These are phyloP conservation scores for Embiotoca jacksoni DNA, from an alignment of 2,113 vertebrate genomes.

Conservation along the genomic window DNA sequence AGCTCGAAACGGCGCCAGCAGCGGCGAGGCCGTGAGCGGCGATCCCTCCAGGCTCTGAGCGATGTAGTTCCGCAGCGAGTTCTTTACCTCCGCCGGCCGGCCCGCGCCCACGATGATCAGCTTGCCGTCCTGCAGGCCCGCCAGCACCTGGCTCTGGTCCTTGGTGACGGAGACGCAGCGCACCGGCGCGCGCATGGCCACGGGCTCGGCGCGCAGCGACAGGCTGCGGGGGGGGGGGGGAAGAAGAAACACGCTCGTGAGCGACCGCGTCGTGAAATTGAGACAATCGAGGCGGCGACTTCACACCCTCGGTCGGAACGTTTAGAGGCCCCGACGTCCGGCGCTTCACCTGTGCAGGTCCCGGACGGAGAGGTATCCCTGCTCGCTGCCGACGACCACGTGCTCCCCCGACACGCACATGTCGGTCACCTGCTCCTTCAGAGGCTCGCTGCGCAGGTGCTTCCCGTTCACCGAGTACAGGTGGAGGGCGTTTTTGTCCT, in stretches of 20 bases:
- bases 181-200: conserved; percentile 93
- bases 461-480: conserved; percentile 97
- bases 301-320: no score
- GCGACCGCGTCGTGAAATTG: no score
- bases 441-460: conserved; percentile 87
- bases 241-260: not conserved
- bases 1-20: conserved; percentile 86
- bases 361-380: conserved; percentile 93
- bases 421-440: conserved; percentile 95
- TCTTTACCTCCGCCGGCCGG: conserved; percentile 97
- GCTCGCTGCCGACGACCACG: conserved; percentile 91
- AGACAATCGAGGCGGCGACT: no score
- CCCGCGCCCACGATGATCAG: conserved; percentile 97
- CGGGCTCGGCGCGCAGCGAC: conserved; percentile 87
- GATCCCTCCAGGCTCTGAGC: conserved; percentile 87
- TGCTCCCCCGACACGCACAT: conserved; percentile 92
- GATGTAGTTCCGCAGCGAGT: conserved; percentile 89
- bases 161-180: conserved; percentile 94
- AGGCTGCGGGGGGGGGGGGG: conserved; percentile 79
- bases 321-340: no score
- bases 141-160: conserved; percentile 94
- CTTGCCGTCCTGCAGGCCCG: conserved; percentile 96
- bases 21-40: conserved; percentile 85
- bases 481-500: conserved; percentile 96
- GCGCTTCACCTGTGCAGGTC: conserved; percentile 92